Evolutionary conservation across 2,797 vertebrate species (phyloP).

Genomic region (Anguilla megastoma): DNA sequence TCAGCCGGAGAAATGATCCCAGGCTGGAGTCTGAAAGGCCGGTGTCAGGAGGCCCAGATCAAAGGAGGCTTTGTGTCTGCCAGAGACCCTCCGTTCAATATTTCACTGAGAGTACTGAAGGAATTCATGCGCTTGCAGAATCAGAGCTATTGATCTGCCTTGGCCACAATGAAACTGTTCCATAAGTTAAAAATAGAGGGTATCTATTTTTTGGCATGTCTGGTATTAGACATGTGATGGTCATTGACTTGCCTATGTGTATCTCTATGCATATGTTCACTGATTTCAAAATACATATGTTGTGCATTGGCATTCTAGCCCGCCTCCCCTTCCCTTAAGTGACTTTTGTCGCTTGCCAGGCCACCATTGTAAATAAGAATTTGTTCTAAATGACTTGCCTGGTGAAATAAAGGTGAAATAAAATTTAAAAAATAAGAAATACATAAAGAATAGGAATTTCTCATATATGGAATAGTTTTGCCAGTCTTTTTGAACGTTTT

Average conservation of each 20-base stretch:
- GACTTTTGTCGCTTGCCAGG: no score
- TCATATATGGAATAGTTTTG: background rate
- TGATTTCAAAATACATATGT: background rate
- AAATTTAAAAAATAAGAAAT: background rate
- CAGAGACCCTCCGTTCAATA: background rate
- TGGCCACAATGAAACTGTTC: background rate
- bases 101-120: background rate
- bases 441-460: background rate
- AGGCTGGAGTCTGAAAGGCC: conserved; percentile 45
- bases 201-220: background rate
- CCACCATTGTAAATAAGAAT: no score
- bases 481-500: background rate
- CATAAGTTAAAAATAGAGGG: background rate
- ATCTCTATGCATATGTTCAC: background rate
- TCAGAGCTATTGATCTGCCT: background rate
- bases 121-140: background rate
- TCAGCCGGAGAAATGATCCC: conserved; percentile 24
- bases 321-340: no score
- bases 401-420: no score
- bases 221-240: background rate
- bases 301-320: background rate
- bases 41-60: conserved; percentile 48
- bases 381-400: no score
- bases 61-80: conserved; percentile 59
- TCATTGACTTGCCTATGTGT: background rate